These are phyloP conservation scores for Microtus montanus DNA, from an alignment of 2,113 vertebrate genomes.

Conservation along the genomic window DNA sequence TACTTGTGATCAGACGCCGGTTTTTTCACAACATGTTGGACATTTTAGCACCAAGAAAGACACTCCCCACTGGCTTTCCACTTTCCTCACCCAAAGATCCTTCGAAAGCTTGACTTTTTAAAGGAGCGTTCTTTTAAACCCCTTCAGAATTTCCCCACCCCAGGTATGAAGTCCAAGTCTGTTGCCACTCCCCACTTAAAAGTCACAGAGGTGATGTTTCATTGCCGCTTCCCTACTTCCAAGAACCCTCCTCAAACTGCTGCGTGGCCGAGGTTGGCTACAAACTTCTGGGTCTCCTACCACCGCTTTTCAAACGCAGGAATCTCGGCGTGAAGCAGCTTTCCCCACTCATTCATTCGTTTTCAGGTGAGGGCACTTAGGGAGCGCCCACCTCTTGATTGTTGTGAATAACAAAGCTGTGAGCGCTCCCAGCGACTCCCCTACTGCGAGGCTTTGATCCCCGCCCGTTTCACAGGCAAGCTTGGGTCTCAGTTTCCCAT, in stretches of 20 bases:
- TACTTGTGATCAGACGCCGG: not conserved
- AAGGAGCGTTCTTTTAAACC: not conserved
- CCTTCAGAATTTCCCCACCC: not conserved
- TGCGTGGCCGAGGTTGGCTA: not conserved
- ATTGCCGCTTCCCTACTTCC: not conserved
- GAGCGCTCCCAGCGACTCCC: not conserved
- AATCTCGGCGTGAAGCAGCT: not conserved
- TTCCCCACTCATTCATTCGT: too few species aligned
- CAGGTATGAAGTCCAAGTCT: not conserved
- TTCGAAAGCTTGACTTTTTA: not conserved
- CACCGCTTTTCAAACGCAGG: not conserved
- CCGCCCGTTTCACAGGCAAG: not conserved
- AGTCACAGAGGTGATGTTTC: not conserved
- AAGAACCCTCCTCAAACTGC: not conserved
- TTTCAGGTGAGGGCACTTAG: not conserved
- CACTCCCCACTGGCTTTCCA: not conserved
- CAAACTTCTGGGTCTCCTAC: not conserved
- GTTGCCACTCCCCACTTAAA: not conserved
- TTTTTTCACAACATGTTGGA: not conserved
- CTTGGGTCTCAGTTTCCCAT: conserved; percentile 43
- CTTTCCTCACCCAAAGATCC: not conserved
- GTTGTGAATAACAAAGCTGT: not conserved
- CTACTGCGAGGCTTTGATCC: not conserved
- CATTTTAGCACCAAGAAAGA: not conserved
- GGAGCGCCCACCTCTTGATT: not conserved